A percentile compares a stretch with the other conserved stretches of the same genome.
phyloP scores from a whole-genome alignment of 2,113 vertebrate genomes.

The Antechinus stuartii region DNA sequence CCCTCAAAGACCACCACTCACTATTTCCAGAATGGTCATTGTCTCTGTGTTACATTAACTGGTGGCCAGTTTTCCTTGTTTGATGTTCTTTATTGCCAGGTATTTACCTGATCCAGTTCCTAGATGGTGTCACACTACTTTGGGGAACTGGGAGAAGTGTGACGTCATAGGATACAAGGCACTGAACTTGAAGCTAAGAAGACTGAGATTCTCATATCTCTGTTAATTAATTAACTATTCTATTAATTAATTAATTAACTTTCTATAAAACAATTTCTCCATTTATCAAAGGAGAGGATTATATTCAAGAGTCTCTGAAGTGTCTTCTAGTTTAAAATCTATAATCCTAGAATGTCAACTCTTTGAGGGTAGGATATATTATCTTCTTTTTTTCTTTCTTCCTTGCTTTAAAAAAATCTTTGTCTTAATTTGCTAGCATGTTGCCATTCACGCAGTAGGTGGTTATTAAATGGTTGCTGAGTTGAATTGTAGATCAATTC shows the following conservation, averaged over 20 bases:
- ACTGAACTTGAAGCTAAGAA: not conserved
- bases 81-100: not conserved
- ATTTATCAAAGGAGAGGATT: not conserved
- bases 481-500: not conserved
- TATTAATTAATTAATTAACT: not conserved
- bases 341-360: not conserved
- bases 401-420: not conserved
- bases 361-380: not conserved
- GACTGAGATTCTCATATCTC: not conserved
- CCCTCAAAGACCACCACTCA: constrained; percentile 16
- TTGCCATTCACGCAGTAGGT: not conserved
- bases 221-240: not conserved
- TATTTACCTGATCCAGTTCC: not conserved
- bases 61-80: not conserved
- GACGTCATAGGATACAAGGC: not conserved
- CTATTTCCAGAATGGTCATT: constrained; percentile 25
- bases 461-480: not conserved
- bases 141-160: not conserved
- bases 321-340: not conserved
- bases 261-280: not conserved
- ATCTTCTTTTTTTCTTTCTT: not conserved
- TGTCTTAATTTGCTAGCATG: not conserved
- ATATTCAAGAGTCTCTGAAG: not conserved
- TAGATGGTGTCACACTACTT: not conserved
- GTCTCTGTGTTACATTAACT: constrained; percentile 10